These are phyloP conservation scores for Ostrea denselamellosa DNA, from an alignment of 1,140 invertebrate genomes.

Conservation along the genomic window DNA sequence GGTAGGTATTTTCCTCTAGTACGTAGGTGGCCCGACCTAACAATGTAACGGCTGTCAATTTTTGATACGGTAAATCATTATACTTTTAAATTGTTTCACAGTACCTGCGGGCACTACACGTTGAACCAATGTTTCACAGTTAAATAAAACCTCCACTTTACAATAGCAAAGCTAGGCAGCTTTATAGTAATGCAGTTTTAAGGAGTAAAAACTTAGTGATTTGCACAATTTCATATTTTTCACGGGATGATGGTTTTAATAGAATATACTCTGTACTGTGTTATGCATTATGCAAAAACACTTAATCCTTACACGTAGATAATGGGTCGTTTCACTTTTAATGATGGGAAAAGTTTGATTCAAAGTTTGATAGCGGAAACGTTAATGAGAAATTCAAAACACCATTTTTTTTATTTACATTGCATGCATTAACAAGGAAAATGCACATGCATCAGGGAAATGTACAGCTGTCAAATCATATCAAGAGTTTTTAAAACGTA, in stretches of 20 bases:
- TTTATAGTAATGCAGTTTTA: not conserved
- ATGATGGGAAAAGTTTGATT: conserved; percentile 10
- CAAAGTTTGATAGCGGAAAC: not conserved
- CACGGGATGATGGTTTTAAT: conserved; percentile 18
- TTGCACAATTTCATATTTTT: not conserved
- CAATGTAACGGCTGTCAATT: conserved; percentile 14
- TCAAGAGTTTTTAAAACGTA: no score
- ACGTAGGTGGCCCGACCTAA: conserved; percentile 10
- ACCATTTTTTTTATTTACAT: no score
- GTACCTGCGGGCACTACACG: not conserved
- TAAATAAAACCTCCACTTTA: not conserved
- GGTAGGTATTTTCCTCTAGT: not conserved
- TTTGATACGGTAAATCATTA: conserved; percentile 32
- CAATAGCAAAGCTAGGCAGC: not conserved
- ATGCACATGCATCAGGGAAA: no score
- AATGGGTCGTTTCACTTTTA: conserved; percentile 19
- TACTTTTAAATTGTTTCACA: conserved; percentile 1
- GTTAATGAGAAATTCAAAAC: not conserved
- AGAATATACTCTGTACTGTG: not conserved
- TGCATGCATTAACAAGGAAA: no score
- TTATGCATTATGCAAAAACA: not conserved
- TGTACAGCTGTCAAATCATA: no score
- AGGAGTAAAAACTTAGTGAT: not conserved
- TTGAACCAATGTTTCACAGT: not conserved
- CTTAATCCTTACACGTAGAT: conserved; percentile 11